Conservation (phyloP, 2,888 invertebrate species). For the Monoplex corrugatus region DNA sequence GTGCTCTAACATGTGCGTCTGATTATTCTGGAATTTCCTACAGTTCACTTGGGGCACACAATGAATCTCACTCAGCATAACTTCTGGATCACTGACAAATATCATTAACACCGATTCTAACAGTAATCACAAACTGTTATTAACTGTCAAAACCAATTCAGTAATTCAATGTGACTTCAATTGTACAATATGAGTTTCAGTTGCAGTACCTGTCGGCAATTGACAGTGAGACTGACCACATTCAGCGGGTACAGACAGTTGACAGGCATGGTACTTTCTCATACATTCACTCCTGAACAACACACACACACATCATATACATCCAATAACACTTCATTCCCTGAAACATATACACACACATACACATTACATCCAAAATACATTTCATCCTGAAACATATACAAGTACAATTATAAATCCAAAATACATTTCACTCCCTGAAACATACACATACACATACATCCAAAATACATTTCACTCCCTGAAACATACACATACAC, state of each 20-base stretch:
- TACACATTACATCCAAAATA: no score
- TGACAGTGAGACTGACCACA: conserved; percentile 73
- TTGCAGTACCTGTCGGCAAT: conserved; percentile 80
- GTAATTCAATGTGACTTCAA: no score
- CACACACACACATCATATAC: neutral
- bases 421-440: neutral
- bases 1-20: no score
- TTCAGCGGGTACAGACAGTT: conserved; percentile 71
- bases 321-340: neutral
- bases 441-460: neutral
- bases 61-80: no score
- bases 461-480: neutral
- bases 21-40: no score
- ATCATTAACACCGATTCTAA: no score
- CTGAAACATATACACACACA: neutral
- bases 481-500: neutral
- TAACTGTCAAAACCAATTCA: no score
- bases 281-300: conserved; percentile 68
- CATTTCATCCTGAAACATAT: no score
- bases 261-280: conserved; percentile 70
- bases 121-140: no score
- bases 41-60: no score
- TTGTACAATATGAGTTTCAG: no score
- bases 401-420: neutral
- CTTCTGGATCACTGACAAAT: no score